These are phyloP conservation scores for Drosophila elegans DNA, from an alignment of 1,140 invertebrate genomes.

Conservation along the genomic window DNA sequence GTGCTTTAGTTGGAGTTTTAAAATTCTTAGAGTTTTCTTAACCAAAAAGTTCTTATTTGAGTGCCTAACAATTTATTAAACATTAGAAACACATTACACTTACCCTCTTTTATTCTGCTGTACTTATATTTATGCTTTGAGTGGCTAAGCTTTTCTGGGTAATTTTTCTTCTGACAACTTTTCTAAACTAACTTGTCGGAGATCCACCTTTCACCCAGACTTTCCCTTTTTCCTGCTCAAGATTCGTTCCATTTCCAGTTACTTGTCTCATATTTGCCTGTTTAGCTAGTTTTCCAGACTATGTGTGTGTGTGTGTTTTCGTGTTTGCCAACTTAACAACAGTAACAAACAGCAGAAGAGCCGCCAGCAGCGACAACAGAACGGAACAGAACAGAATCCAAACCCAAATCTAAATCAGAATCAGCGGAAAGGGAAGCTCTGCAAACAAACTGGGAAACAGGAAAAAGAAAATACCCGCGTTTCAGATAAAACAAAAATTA, in stretches of 20 bases:
- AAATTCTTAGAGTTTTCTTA: too few relatives aligned
- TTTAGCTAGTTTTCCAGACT: constrained; percentile 53
- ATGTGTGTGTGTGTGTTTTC: constrained; percentile 8
- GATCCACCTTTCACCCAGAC: constrained; percentile 14
- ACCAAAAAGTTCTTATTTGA: too few relatives aligned
- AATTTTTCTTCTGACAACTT: neutral
- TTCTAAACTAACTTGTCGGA: constrained; percentile 10
- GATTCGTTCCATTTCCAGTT: constrained; percentile 34
- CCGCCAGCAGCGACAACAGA: constrained; percentile 9
- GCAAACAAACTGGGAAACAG: constrained; percentile 28
- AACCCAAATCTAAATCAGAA: constrained; percentile 13
- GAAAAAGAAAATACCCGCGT: constrained; percentile 50
- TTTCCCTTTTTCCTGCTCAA: constrained; percentile 27
- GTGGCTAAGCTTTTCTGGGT: neutral
- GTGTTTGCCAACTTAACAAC: constrained; percentile 39
- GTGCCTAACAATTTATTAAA: too few relatives aligned
- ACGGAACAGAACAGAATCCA: neutral
- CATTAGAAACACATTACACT: too few relatives aligned
- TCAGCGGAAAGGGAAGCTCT: constrained; percentile 19
- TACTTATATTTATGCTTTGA: too few relatives aligned
- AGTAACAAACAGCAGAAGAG: constrained; percentile 31
- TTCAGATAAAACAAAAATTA: constrained; percentile 78
- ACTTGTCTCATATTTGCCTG: constrained; percentile 57
- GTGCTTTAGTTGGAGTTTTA: too few relatives aligned
- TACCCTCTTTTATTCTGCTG: too few relatives aligned